These are phyloP conservation scores for Gallinago paraguaiae DNA, from an alignment of 2,113 vertebrate species.

Conservation along the genomic window DNA sequence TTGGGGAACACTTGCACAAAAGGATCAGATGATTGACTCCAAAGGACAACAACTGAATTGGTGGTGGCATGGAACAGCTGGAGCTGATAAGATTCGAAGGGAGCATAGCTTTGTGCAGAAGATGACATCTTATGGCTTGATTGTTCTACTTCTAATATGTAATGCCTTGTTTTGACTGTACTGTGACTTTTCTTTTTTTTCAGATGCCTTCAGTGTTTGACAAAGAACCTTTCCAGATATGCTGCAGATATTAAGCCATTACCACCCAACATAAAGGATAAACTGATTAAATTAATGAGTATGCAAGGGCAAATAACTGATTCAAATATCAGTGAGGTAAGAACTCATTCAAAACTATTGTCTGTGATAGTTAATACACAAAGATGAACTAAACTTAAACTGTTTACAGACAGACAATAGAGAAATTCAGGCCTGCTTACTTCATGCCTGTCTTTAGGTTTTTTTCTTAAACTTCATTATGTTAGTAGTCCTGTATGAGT, in stretches of 20 bases:
- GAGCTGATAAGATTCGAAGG: neutral
- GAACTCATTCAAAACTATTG: neutral
- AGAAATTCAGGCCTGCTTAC: neutral
- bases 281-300: slow-evolving; percentile 83
- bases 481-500: neutral
- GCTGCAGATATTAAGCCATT: slow-evolving; percentile 77
- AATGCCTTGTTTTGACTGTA: neutral
- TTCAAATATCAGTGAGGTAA: slow-evolving; percentile 86
- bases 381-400: neutral
- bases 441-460: neutral
- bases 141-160: neutral
- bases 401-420: neutral
- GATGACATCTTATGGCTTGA: neutral
- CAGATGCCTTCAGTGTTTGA: slow-evolving; percentile 76
- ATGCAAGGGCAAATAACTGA: slow-evolving; percentile 81
- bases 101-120: neutral
- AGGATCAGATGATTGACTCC: neutral
- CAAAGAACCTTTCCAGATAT: slow-evolving; percentile 78
- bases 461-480: neutral
- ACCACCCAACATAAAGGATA: slow-evolving; percentile 84
- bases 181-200: slow-evolving; percentile 44
- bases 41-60: neutral
- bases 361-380: neutral
- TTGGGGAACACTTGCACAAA: neutral
- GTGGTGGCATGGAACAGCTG: neutral